Percentiles rank a stretch among this genome's conserved stretches.
Evolutionary conservation across 2,888 invertebrate species (phyloP).

Genomic region (Macropis europaea): DNA sequence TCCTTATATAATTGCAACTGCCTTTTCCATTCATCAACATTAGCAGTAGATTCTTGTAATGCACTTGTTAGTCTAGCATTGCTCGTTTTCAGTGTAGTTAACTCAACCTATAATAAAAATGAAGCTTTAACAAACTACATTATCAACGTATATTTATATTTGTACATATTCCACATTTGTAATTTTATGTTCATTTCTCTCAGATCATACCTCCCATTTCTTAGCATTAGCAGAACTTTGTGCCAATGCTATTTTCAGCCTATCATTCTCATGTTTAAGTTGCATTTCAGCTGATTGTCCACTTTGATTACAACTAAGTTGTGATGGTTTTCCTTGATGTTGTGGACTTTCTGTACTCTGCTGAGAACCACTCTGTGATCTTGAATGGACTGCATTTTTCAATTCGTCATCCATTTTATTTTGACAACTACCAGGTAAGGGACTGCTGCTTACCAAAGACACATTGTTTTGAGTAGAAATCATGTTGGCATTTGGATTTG

Average conservation of each 20-base stretch:
- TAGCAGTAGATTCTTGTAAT: conserved; percentile 96
- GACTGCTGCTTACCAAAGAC: conserved; percentile 78
- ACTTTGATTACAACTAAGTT: conserved; percentile 66
- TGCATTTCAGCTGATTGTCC: conserved; percentile 87
- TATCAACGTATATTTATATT: neutral
- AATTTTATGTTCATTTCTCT: neutral
- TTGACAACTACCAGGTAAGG: conserved; percentile 74
- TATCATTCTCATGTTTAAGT: conserved; percentile 97
- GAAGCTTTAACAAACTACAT: neutral
- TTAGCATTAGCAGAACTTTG: conserved; percentile 99
- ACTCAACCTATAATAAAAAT: conserved; percentile 84
- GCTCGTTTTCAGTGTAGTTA: conserved; percentile 97
- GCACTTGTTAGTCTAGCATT: conserved; percentile 97
- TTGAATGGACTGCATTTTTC: conserved; percentile 76
- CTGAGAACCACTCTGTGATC: conserved; percentile 77
- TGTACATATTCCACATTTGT: neutral
- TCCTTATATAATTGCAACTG: conserved; percentile 96
- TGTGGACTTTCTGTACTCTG: conserved; percentile 84
- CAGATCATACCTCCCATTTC: conserved; percentile 90
- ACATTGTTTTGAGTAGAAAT: conserved; percentile 78
- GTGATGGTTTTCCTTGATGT: conserved; percentile 81
- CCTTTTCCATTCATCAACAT: conserved; percentile 99
- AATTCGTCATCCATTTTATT: conserved; percentile 76
- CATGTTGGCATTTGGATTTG: conserved; percentile 77
- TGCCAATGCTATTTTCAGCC: conserved; percentile 95